Conservation (phyloP, 2,797 vertebrate species). For the Acanthurus tractus region DNA sequence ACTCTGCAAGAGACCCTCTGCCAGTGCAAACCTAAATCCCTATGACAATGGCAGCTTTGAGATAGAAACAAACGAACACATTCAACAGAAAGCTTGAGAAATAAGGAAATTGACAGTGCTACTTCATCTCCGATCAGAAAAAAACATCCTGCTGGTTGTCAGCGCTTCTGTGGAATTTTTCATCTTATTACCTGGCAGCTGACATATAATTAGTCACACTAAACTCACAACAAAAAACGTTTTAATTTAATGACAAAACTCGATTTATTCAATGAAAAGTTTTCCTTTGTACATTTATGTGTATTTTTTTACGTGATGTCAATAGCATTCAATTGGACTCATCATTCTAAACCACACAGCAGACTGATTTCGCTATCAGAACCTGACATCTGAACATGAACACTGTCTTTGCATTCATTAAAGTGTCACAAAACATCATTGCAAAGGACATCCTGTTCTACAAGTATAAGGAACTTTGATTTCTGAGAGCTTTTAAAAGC, state of each 20-base stretch:
- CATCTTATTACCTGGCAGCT: background rate
- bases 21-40: conserved; percentile 18
- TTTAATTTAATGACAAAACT: background rate
- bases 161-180: background rate
- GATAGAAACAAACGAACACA: conserved; percentile 22
- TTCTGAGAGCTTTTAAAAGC: background rate
- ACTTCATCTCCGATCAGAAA: conserved; percentile 4
- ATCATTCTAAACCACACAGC: background rate
- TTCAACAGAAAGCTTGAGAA: background rate
- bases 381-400: background rate
- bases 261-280: conserved; percentile 27
- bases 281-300: background rate
- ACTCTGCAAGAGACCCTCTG: conserved; percentile 35
- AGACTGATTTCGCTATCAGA: background rate
- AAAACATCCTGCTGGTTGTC: background rate
- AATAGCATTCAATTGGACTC: background rate
- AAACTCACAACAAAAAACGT: background rate
- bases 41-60: conserved; percentile 64
- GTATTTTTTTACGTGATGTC: background rate
- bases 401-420: background rate
- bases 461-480: background rate
- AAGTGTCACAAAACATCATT: background rate
- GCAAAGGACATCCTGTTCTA: background rate
- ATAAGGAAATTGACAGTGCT: background rate
- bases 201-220: background rate